A percentile compares a stretch with the other conserved stretches of the same genome.
Evolutionary conservation across 2,888 invertebrate genomes (phyloP).

Genomic region (Merodon equestris): DNA sequence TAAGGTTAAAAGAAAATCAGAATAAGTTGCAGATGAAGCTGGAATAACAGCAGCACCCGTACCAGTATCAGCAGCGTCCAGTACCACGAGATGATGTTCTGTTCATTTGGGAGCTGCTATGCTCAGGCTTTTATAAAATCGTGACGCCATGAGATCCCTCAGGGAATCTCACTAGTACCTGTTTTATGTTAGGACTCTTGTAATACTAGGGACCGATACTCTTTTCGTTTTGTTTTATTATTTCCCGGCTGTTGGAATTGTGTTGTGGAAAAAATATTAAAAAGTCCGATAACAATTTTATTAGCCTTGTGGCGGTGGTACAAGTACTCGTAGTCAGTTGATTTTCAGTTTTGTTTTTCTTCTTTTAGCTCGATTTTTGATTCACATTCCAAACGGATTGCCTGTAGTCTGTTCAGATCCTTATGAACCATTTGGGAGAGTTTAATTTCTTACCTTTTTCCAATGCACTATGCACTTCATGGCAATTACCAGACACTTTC

Average conservation of each 20-base stretch:
- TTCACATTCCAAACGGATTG: background rate
- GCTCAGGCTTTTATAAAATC: constrained; percentile 68
- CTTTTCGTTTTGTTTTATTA: constrained; percentile 13
- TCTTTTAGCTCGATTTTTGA: constrained; percentile 42
- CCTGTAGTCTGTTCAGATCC: constrained; percentile 44
- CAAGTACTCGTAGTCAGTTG: constrained; percentile 12
- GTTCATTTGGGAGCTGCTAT: constrained; percentile 35
- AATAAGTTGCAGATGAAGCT: too few relatives aligned
- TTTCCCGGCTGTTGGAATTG: background rate
- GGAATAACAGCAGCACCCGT: too few relatives aligned
- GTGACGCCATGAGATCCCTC: constrained; percentile 70
- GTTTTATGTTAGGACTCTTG: constrained; percentile 45
- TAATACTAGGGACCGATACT: constrained; percentile 31
- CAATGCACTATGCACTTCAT: constrained; percentile 15
- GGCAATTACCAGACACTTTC: too few relatives aligned
- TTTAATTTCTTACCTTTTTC: constrained; percentile 6
- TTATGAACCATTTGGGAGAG: constrained; percentile 53
- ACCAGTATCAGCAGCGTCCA: too few relatives aligned
- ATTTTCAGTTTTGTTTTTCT: constrained; percentile 17
- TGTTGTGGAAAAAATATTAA: constrained; percentile 50
- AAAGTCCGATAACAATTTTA: constrained; percentile 67
- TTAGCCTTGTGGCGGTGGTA: constrained; percentile 59
- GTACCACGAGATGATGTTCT: constrained; percentile 22
- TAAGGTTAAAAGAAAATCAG: too few relatives aligned
- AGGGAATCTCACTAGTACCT: constrained; percentile 67